Conservation (phyloP, 2,113 vertebrate species). For the Corythornis vintsioides region DNA sequence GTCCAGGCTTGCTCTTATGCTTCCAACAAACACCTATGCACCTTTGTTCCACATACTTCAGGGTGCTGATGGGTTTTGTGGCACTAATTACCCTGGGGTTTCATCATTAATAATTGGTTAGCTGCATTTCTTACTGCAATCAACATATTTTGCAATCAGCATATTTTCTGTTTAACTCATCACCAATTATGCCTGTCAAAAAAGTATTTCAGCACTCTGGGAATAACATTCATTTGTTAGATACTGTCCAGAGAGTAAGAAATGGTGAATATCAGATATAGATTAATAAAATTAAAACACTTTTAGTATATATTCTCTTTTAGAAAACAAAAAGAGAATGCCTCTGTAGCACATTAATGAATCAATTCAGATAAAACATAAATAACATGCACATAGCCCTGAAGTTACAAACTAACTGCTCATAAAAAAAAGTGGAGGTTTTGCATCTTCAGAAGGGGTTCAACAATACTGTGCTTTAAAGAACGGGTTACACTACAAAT, state of each 20-base stretch:
- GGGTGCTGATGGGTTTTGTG: not conserved
- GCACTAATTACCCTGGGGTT: not conserved
- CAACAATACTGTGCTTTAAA: not conserved
- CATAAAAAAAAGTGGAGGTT: not conserved
- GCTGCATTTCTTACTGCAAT: not conserved
- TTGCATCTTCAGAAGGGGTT: not conserved
- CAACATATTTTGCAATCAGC: not conserved
- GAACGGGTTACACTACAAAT: not conserved
- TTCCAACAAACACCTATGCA: not conserved
- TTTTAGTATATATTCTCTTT: not conserved
- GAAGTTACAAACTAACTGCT: not conserved
- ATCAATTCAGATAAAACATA: not conserved
- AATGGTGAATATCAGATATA: not conserved
- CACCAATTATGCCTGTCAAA: not conserved
- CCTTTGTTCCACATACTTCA: not conserved
- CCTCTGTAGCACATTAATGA: not conserved
- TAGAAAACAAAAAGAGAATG: not conserved
- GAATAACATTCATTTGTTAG: not conserved
- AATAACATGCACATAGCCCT: not conserved
- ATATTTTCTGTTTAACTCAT: not conserved
- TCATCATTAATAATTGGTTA: not conserved
- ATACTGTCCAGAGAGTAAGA: not conserved
- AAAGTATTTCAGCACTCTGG: not conserved
- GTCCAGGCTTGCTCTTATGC: not conserved
- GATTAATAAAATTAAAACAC: not conserved